Percentiles rank a stretch among this genome's conserved stretches.
Evolutionary conservation across 2,888 invertebrate genomes (phyloP).

Genomic region (Aleiodes leptofemur): DNA sequence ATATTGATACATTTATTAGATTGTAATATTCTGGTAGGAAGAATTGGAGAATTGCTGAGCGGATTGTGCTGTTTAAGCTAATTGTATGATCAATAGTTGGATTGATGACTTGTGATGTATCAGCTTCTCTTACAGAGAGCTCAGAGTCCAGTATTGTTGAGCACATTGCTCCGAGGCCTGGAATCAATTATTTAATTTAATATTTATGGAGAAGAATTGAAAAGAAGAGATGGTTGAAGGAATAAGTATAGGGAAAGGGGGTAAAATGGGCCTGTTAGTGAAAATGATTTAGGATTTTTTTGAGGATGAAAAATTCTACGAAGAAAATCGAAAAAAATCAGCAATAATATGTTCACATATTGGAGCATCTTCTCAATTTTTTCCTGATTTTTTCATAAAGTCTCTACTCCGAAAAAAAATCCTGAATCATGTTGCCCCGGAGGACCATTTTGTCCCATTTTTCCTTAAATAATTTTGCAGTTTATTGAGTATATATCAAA

Average conservation of each 20-base stretch:
- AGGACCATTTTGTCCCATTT: too few relatives aligned
- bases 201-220: neutral
- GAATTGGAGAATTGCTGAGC: constrained; percentile 66
- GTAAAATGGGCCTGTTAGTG: too few relatives aligned
- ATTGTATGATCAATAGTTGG: constrained; percentile 44
- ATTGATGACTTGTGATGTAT: constrained; percentile 63
- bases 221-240: too few relatives aligned
- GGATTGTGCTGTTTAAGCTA: constrained; percentile 55
- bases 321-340: too few relatives aligned
- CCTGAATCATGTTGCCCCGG: too few relatives aligned
- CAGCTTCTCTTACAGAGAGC: constrained; percentile 78
- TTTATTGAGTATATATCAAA: neutral
- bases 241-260: too few relatives aligned
- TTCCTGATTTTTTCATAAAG: too few relatives aligned
- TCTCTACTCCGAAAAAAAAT: too few relatives aligned
- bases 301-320: too few relatives aligned
- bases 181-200: constrained; percentile 51
- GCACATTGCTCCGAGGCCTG: constrained; percentile 83
- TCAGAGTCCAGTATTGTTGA: constrained; percentile 82
- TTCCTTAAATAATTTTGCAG: neutral
- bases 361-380: too few relatives aligned
- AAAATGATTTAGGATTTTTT: too few relatives aligned
- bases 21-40: constrained; percentile 61
- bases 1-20: constrained; percentile 56
- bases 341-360: too few relatives aligned